Base-by-base conservation (phyloP, 2,797 vertebrate species). In the Lepus townsendii region DNA sequence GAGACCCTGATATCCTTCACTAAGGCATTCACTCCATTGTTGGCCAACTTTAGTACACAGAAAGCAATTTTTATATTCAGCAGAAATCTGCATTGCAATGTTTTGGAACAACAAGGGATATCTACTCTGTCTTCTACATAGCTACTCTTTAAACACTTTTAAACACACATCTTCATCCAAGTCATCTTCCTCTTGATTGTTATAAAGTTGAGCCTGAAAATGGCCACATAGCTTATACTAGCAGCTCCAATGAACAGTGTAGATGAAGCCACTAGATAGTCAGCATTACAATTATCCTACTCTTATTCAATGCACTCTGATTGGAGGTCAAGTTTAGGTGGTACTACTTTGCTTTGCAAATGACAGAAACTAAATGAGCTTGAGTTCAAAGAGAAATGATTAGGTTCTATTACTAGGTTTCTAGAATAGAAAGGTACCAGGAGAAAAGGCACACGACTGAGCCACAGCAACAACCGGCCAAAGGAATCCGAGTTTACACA, bases 371-470 rank as follows among this genome's bases (percentile, higher is more conserved):
- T 30, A 35, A 84, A 76, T 52, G 79, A 73, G 9, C 30, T 71
- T 80, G 62, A 35, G 16, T 90, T 77, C 72, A 85, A 92, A 92
- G 30, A 32, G 20, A 88, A 87, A 57, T 72, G n/a, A 63, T 32
- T n/a, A 73, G 7, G 17, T 63, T 78, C 32, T 85, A 27, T 17
- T 75, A 83, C 13, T 71, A 83, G 66, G 7, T 52, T 75, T 75
- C 54, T 83, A 92, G 8, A 93, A 57, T 82, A 87, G 19, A 88
- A 77, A 80, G 17, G 50, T 73, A 78, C n/a, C 52, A 54, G 13
- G n/a, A 22, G 1, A 94, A 62, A 30, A 86, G 60, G 19, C 30
- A 42, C 50, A 26, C 47, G 65, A 1, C n/a, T 57, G 65, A 75
- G 19, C 19, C n/a, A 78, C 3, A 38, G 77, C 19, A 78, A 52